Evolutionary conservation across 2,797 vertebrate species (phyloP).

Genomic region (Lates japonicus): DNA sequence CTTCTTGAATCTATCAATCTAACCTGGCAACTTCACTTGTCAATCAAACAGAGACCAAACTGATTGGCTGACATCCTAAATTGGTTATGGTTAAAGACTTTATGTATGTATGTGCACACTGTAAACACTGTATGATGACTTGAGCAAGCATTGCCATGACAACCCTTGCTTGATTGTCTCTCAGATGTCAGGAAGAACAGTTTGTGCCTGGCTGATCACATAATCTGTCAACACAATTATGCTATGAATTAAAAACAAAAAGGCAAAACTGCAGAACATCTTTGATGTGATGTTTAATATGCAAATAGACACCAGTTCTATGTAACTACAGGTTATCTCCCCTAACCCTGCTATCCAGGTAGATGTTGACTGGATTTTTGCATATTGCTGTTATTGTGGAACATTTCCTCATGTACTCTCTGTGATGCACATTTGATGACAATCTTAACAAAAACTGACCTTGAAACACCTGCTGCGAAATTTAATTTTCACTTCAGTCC

Average conservation of each 20-base stretch:
- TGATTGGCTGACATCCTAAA: no score
- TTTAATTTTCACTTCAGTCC: not conserved
- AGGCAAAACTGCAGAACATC: no score
- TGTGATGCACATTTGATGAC: not conserved
- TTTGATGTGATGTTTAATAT: conserved; percentile 3
- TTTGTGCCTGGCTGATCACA: no score
- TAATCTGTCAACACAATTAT: not conserved
- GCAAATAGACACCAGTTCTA: not conserved
- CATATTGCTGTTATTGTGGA: not conserved
- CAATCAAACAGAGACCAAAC: not conserved
- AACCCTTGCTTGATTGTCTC: not conserved
- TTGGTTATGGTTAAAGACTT: no score
- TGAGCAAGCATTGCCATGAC: not conserved
- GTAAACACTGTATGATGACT: not conserved
- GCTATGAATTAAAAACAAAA: not conserved
- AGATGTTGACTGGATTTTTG: not conserved
- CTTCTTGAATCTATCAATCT: not conserved
- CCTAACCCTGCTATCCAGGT: not conserved
- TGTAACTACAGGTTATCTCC: not conserved
- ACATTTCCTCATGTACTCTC: not conserved
- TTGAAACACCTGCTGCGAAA: not conserved
- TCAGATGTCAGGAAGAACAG: not conserved
- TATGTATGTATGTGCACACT: no score
- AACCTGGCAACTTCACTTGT: not conserved
- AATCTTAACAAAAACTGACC: no score